These are phyloP conservation scores for Semnornis frantzii DNA, from an alignment of 2,113 vertebrate species.

Conservation along the genomic window DNA sequence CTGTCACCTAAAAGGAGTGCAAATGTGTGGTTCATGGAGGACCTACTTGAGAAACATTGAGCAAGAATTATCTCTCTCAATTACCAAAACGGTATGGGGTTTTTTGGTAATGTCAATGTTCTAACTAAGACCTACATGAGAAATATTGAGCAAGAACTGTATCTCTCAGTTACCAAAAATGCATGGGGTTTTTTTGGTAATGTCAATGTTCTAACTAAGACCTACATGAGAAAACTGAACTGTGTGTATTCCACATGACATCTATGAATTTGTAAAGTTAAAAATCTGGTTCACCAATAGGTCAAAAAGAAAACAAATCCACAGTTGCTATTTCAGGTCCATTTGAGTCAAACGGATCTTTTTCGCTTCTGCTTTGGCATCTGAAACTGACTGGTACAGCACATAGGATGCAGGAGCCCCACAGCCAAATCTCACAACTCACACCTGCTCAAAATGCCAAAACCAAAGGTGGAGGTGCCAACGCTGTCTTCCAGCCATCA, in stretches of 20 bases:
- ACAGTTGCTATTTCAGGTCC: not conserved
- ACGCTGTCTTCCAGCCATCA: not conserved
- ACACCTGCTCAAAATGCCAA: not conserved
- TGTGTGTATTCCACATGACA: not conserved
- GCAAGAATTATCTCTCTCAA: not conserved
- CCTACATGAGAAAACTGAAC: not conserved
- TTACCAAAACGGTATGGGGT: accelerated
- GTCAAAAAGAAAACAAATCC: not conserved
- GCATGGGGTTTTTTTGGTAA: too few relatives aligned
- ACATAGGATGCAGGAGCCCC: not conserved
- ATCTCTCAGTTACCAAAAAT: not conserved
- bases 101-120: not conserved
- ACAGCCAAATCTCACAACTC: not conserved
- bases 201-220: not conserved
- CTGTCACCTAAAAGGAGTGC: not conserved
- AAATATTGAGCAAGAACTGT: not conserved
- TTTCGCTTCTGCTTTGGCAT: not conserved
- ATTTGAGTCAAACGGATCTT: not conserved
- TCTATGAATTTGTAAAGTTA: not conserved
- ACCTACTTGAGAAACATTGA: not conserved
- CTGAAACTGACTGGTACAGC: not conserved
- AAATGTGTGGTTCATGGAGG: not conserved
- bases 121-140: not conserved
- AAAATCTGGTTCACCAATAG: not conserved
- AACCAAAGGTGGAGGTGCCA: accelerated